A percentile compares a stretch with the other conserved stretches of the same genome.
These are phyloP conservation scores for Chloroclystis v-ata DNA, from an alignment of 2,888 invertebrate genomes.

Conservation along the genomic window DNA sequence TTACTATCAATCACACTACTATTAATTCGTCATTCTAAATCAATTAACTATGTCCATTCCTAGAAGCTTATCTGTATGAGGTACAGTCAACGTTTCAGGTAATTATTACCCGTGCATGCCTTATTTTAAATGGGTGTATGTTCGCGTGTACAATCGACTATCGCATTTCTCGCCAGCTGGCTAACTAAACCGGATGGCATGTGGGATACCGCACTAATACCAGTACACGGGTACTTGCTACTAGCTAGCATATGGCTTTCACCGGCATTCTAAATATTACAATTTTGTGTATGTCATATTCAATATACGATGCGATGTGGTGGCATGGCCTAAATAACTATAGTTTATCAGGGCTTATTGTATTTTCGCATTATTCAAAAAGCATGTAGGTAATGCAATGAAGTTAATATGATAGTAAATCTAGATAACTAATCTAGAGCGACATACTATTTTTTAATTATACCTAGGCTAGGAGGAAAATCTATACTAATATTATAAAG, in stretches of 20 bases:
- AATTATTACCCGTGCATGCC: background rate
- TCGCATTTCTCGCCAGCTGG: constrained; percentile 13
- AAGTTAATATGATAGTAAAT: no score
- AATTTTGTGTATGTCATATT: background rate
- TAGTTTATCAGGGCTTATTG: no score
- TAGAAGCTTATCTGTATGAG: background rate
- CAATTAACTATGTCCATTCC: background rate
- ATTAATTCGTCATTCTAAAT: background rate
- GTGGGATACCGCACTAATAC: constrained; percentile 7
- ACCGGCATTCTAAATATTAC: background rate
- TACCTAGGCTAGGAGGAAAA: no score
- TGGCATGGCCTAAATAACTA: no score
- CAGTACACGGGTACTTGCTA: constrained; percentile 2
- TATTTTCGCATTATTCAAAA: no score
- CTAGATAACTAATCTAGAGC: no score
- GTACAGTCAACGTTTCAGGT: background rate
- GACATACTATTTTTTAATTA: no score
- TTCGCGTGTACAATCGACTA: constrained; percentile 16
- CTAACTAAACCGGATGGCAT: constrained; percentile 9
- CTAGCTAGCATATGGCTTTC: constrained; percentile 1
- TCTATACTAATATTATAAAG: no score
- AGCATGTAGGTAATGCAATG: no score
- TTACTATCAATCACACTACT: background rate
- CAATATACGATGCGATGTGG: no score
- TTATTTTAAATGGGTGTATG: constrained; percentile 7